Base-by-base conservation (phyloP, 2,888 invertebrate species). In the Amphimallon solstitiale region DNA sequence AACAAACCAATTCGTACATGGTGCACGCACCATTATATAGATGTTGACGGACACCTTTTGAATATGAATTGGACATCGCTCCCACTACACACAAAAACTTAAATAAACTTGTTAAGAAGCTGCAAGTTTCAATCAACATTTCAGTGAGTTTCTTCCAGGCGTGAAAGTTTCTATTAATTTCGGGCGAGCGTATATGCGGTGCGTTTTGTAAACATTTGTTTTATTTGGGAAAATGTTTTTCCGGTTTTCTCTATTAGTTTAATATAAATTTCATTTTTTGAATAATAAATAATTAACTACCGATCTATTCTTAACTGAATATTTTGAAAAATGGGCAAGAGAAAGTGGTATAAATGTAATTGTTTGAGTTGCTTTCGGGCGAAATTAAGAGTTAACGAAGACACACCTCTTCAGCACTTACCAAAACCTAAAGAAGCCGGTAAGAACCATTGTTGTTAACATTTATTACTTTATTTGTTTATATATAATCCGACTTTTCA, bases 361-460 rank as follows among this genome's bases (percentile, higher is more conserved):
- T 79, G 81, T 63, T 76, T 76, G 65, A 75, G 79, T 1, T 79
- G 80, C 67, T 82, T 81, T 71, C 75, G 82, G 45, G 79, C 80
- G 2, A 82, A 78, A 67, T 82, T 82, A 74, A 78, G 76, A 59
- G 80, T 80, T 4, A 79, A 80, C 62, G 72, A 76, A 19, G 79
- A 76, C 46, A 70, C 76, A 2, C 72, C 74, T 12, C 49, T 80
- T 51, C 78, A 80, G 48, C 71, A 75, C 14, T 67, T 80, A 62
- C 81, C 81, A 0, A 82, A 80, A 70, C 82, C 82, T 2, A 74
- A 74, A 63, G 73, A 73, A 70, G 73, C 76, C 67, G 76, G 76
- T 76, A 71, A 69, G 65, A 29, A 29, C 5, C 7, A 29, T 48
- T 45, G 12, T 35, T 17, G n/a, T 45, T 48, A 43, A n/a, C n/a